Evolutionary conservation across 2,797 vertebrate species (phyloP), one percentile per base, ranked within the genome.

Genomic region (Anas flavirostris): DNA sequence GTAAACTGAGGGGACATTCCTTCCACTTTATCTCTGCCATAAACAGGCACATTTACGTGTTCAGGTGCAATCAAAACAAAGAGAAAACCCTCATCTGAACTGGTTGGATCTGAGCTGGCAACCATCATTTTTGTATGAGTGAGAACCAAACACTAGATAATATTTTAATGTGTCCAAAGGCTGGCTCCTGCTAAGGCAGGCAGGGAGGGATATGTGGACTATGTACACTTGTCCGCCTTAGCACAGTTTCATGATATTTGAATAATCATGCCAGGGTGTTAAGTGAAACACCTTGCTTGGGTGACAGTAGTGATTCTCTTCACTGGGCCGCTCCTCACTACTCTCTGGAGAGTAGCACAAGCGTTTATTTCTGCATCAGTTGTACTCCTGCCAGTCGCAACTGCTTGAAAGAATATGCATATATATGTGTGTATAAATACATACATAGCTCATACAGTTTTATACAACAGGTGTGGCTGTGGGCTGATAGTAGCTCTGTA

Each of bases 1-100:
- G 33, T 93, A 93, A 96, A 93, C 53, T 78, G 86, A 59, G 70
- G 52, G 82, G 74, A 69, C 1, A 9, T 91, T 90, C 63, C 63
- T 86, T 90, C 67, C 26, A 44, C 22, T 83, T 44, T 9, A 15
- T 59, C 88, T 76, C n/a, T 10, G 67, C 75, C 37, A 4, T 43
- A 82, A 90, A 81, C 7, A 23, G 23, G 10, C 13, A 59, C 1
- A 0, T 66, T 73, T 81, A 11, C 33, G 21, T 33, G 29, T 66
- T 83, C 50, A 35, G 73, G 69, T 39, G 43, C 66, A 86, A 82
- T 74, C 55, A 73, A 62, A 74, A 82, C 37, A 48, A 50, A 52
- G 7, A 50, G 14, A 14, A 52, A 52, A 28, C 8, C 25, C 3
- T 15, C 39, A 73, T 75, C 56, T 90, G 80, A 94, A 76, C 43